phyloP scores from a whole-genome alignment of 2,113 vertebrate species.

The Carettochelys insculpta region DNA sequence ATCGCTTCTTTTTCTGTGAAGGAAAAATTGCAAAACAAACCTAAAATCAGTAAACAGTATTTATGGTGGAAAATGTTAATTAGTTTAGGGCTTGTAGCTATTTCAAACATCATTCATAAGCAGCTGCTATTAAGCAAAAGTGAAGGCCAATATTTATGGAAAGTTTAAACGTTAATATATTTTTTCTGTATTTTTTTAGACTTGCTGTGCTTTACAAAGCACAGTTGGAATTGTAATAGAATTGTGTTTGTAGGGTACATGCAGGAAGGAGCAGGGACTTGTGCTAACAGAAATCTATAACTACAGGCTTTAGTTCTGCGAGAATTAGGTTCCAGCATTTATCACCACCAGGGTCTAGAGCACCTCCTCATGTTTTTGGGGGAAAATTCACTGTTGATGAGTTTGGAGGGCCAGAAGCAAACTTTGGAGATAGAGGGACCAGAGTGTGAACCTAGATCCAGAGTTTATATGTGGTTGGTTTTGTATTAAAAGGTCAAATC shows the following conservation, averaged over 20 bases:
- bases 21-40: constrained; percentile 75
- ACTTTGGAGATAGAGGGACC: neutral
- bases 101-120: constrained; percentile 68
- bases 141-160: constrained; percentile 63
- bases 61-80: constrained; percentile 75
- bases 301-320: constrained; percentile 38
- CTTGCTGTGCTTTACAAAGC: constrained; percentile 28
- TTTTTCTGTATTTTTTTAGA: neutral
- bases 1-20: constrained; percentile 66
- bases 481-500: neutral
- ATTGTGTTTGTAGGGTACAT: constrained; percentile 54
- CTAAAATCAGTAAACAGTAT: constrained; percentile 65
- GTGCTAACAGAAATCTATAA: neutral
- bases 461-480: constrained; percentile 14
- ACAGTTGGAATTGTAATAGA: constrained; percentile 51
- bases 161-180: constrained; percentile 61
- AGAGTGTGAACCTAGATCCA: neutral
- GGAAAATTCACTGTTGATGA: neutral
- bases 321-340: neutral
- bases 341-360: constrained; percentile 30
- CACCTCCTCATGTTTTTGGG: neutral
- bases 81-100: constrained; percentile 70
- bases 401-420: constrained; percentile 1
- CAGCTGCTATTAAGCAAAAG: constrained; percentile 69
- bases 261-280: constrained; percentile 47